Percentiles rank a stretch among this genome's conserved stretches.
Conservation (phyloP, 30 jellyfish, hydroid and myxozoan genomes). For the Chrysaora quinquecirrha region DNA sequence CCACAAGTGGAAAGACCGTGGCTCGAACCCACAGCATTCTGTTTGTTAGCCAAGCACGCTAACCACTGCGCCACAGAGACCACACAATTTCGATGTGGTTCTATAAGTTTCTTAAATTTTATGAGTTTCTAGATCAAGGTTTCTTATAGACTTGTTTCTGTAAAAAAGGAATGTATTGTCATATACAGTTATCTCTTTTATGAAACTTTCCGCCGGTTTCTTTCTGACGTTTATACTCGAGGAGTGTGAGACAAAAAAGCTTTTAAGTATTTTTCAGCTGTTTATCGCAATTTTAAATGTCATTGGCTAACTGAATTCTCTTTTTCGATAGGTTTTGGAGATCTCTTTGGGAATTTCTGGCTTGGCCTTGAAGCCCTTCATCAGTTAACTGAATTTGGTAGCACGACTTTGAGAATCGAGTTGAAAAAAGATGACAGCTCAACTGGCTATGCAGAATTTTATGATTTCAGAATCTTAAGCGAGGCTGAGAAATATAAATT, state of each 20-base stretch:
- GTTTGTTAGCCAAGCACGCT: too few relatives aligned
- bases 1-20: too few relatives aligned
- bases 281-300: not conserved
- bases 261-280: not conserved
- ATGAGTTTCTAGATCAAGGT: too few relatives aligned
- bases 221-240: not conserved
- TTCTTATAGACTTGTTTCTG: too few relatives aligned
- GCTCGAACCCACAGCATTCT: too few relatives aligned
- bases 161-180: not conserved
- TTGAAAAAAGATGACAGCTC: not conserved
- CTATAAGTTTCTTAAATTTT: too few relatives aligned
- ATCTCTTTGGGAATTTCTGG: not conserved
- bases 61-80: too few relatives aligned
- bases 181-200: not conserved
- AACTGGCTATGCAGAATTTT: conserved; percentile 23
- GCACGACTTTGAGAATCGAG: not conserved
- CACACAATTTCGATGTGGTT: too few relatives aligned
- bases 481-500: conserved; percentile 29
- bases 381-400: not conserved
- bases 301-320: not conserved
- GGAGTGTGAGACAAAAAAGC: not conserved
- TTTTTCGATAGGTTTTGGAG: not conserved
- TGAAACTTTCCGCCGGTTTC: not conserved
- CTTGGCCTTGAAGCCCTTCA: not conserved
- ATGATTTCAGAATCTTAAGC: conserved; percentile 3